Evolutionary conservation across 2,113 vertebrate genomes (phyloP), one percentile per base, ranked within the genome.

Genomic region (Cinclus mexicanus): DNA sequence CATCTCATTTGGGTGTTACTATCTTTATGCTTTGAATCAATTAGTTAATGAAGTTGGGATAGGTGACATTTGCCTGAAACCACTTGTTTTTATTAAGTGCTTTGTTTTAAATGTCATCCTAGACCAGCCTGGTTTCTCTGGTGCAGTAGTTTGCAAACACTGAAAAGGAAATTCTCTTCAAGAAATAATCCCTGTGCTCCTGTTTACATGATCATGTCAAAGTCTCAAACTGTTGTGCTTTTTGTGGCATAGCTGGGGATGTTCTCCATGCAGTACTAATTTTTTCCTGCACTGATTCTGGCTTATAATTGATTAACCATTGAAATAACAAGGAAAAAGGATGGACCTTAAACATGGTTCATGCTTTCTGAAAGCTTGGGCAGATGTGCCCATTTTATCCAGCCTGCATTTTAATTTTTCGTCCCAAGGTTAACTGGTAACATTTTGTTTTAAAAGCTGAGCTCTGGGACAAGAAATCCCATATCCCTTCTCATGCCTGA

Each of bases 41-140:
- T 67, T 87, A 46, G 39, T 37, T 71, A 59, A 63, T 69, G 77
- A 91, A 89, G 20, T 19, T 87, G 56, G 61, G 24, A 65, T 47
- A 68, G 70, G 24, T 93, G 92, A 68, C 33, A 31, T 93, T 93
- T 91, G 39, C 52, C 70, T 77, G 59, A 90, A 95, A 74, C 25
- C 31, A 26, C 24, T 78, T 84, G 13, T 59, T 95, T 89, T 91
- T 79, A 39, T 69, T 12, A 44, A 76, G 41, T 64, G 28, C 63
- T 94, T 75, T 87, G 19, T 44, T 72, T 85, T 61, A 82, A 87
- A 76, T 88, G 89, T 64, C 78, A 85, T 80, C 60, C 31, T 91
- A 65, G 25, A 85, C 37, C 74, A 94, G n/a, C 39, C 29, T 79
- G 12, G 5, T 77, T 93, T 91, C 75, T 47, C 57, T 94, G 50